Percentiles rank a stretch among this genome's conserved stretches.
phyloP scores from a whole-genome alignment of 2,113 vertebrate genomes.

The Grammomys dolichurus region DNA sequence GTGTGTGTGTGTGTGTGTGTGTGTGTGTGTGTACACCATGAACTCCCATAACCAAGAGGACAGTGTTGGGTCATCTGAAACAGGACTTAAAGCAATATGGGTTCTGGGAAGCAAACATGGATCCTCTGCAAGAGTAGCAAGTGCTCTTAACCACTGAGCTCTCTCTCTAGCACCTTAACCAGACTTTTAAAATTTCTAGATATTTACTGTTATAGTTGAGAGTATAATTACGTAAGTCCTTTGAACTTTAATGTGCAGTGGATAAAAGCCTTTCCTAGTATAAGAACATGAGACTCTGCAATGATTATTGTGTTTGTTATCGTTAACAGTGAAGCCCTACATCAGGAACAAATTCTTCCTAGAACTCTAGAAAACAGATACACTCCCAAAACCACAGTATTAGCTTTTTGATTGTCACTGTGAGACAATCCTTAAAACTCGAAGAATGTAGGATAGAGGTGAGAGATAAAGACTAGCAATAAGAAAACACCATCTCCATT shows the following conservation, averaged over 20 bases:
- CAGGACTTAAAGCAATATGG: not conserved
- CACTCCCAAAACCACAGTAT: not conserved
- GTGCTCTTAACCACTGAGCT: not conserved
- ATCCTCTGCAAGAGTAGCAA: not conserved
- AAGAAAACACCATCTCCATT: not conserved
- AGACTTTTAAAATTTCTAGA: constrained; percentile 10
- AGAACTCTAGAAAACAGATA: not conserved
- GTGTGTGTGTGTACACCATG: not conserved
- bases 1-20: not conserved
- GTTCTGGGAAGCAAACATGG: not conserved
- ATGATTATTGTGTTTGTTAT: not conserved
- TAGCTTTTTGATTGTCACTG: not conserved
- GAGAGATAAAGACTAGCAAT: not conserved
- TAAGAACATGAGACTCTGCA: constrained; percentile 9
- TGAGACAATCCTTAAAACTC: not conserved
- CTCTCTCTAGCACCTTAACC: not conserved
- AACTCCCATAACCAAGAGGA: not conserved
- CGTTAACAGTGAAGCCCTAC: not conserved
- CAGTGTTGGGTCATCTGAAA: not conserved
- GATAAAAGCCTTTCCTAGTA: not conserved
- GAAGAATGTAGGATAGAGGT: not conserved
- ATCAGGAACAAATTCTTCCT: not conserved
- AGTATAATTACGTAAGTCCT: constrained; percentile 35
- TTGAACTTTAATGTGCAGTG: constrained; percentile 36
- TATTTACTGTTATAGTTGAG: not conserved